Conservation (phyloP, 2,113 vertebrate species). For the Isurus oxyrinchus region DNA sequence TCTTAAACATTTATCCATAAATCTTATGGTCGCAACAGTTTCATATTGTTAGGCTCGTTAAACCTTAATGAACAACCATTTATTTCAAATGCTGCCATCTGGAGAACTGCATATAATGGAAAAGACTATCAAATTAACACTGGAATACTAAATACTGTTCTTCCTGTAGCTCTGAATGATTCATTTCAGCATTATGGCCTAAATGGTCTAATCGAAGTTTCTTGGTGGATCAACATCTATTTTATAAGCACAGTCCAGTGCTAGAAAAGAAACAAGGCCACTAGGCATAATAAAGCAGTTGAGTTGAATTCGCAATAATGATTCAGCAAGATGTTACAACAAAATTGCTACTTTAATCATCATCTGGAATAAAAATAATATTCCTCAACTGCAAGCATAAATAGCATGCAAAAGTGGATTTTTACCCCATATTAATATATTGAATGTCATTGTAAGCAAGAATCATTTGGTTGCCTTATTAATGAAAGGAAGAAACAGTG, state of each 20-base stretch:
- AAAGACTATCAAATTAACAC: not conserved
- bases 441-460: not conserved
- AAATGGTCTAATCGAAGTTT: not conserved
- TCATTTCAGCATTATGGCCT: not conserved
- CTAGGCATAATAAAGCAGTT: slow-evolving; percentile 18
- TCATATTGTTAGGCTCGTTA: not conserved
- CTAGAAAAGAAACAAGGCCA: not conserved
- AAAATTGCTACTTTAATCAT: not conserved
- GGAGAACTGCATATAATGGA: slow-evolving; percentile 4
- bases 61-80: slow-evolving; percentile 7
- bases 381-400: not conserved
- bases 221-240: not conserved
- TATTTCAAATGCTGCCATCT: slow-evolving; percentile 21
- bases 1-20: not conserved
- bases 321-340: not conserved
- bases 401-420: too few species aligned
- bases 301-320: slow-evolving; percentile 13
- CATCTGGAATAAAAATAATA: not conserved
- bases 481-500: not conserved
- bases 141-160: not conserved
- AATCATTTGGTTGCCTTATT: not conserved
- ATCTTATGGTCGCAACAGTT: not conserved
- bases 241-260: not conserved
- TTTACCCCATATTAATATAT: not conserved
- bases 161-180: not conserved